Conservation (phyloP, 2,888 invertebrate genomes). For the Mycalesis mineus region DNA sequence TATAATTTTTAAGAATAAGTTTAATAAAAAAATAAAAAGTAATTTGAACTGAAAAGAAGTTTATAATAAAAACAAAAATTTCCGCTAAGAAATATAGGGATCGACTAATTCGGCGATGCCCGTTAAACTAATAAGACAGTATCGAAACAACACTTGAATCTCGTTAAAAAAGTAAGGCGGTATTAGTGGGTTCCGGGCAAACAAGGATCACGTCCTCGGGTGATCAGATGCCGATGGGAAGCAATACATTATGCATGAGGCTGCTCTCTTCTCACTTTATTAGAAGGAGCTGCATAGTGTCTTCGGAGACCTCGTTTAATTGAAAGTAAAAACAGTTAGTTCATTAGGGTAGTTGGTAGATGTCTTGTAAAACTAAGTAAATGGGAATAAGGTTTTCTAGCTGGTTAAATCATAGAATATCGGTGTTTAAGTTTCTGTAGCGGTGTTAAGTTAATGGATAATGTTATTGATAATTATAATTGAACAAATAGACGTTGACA, state of each 20-base stretch:
- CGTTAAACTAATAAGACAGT: not conserved
- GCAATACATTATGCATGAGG: conserved; percentile 66
- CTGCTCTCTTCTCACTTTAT: conserved; percentile 44
- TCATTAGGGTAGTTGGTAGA: not conserved
- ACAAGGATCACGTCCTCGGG: conserved; percentile 62
- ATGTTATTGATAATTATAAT: no score
- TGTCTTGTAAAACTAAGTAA: no score
- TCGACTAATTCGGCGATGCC: not conserved
- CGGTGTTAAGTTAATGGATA: no score
- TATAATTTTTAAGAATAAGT: no score
- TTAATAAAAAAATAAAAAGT: no score
- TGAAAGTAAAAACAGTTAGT: conserved; percentile 11
- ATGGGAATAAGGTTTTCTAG: no score
- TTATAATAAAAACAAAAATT: no score
- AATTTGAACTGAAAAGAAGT: no score
- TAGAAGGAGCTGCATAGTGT: conserved; percentile 30
- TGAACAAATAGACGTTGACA: no score
- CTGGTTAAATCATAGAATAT: no score
- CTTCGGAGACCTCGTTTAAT: conserved; percentile 14
- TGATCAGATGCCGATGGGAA: conserved; percentile 57
- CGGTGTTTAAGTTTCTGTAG: no score
- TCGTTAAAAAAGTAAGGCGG: conserved; percentile 61
- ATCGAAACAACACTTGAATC: conserved; percentile 43
- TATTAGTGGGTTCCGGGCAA: conserved; percentile 64
- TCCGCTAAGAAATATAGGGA: not conserved